Base-by-base conservation (phyloP, 2,113 vertebrate species). In the Myrmecophaga tridactyla region DNA sequence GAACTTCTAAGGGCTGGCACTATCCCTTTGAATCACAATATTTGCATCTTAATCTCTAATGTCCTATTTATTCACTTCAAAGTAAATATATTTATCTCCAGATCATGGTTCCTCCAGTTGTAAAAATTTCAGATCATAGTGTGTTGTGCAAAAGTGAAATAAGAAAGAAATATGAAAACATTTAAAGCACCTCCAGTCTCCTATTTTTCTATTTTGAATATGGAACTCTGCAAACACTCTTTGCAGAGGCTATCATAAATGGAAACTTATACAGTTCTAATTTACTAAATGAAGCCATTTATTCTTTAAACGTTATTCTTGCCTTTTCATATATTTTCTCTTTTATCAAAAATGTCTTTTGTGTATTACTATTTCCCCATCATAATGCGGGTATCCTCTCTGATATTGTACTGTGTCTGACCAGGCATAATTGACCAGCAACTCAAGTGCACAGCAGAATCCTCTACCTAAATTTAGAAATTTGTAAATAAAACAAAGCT, bases 391-490 rank as follows among this genome's bases (percentile, higher is more conserved):
- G 1, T 48, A 69, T 86, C 43, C 67, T 93, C 93, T 69, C 78
- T 96, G 51, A 41, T 69, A 34, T 29, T 73, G 21, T 34, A 51
- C 23, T n/a, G 18, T 77, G 41, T 90, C 56, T 84, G 46, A 39
- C 31, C 34, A 34, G 39, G 51, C 43, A 86, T 46, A 96, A 89
- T n/a, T 69, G 58, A 65, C 12, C 29, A 94, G 60, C 63, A 92
- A 36, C 58, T 92, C 85, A 81, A 89, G 18, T 14, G 7, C 41
- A 77, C 14, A 92, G 48, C 27, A 92, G 56, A 85, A 88, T 69
- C 67, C 31, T 90, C 51, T 60, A 90, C 12, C 88, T 94, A 94
- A 95, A 97, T 84, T 94, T 97, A 97, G 85, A 95, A 96, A 83
- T n/a, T 86, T 70, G 80, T 92, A 92, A 95, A 93, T 76, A 92